A percentile compares a stretch with the other conserved stretches of the same genome.
Conservation (phyloP, 1,140 invertebrate species). For the Nasonia longicornis region DNA sequence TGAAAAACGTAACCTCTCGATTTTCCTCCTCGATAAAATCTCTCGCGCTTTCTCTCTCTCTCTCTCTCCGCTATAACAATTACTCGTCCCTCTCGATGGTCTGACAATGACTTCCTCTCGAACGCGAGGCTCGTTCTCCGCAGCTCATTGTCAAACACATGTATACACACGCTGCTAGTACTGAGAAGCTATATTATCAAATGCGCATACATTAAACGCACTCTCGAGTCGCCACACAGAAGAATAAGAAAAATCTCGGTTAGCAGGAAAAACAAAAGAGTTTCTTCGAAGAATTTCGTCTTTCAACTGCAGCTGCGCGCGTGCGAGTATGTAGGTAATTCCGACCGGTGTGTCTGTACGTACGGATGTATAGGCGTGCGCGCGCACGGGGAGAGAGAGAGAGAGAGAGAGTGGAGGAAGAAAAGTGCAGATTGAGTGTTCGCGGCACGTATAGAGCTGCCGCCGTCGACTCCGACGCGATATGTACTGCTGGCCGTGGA, state of each 20-base stretch:
- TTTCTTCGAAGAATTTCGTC: not conserved
- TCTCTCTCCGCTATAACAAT: too few species aligned
- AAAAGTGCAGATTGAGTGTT: slow-evolving; percentile 17
- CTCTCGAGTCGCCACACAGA: too few species aligned
- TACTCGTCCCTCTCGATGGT: too few species aligned
- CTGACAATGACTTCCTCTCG: too few species aligned
- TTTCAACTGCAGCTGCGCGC: not conserved
- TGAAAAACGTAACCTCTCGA: too few species aligned
- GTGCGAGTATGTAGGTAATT: not conserved
- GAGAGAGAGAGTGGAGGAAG: not conserved
- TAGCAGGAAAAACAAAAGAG: not conserved
- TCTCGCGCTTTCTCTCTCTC: too few species aligned
- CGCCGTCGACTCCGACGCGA: not conserved
- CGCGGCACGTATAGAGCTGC: slow-evolving; percentile 25
- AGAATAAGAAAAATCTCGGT: not conserved
- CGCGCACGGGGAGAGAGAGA: too few species aligned
- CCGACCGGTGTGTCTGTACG: not conserved
- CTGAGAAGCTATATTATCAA: not conserved
- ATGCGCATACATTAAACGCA: not conserved
- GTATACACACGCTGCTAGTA: not conserved
- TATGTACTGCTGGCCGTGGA: not conserved
- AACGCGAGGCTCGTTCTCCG: too few species aligned
- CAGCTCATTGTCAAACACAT: too few species aligned
- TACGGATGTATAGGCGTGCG: not conserved
- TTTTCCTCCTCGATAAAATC: too few species aligned